Evolutionary conservation across 2,888 invertebrate species (phyloP).

Genomic region (Drosophila putrida): DNA sequence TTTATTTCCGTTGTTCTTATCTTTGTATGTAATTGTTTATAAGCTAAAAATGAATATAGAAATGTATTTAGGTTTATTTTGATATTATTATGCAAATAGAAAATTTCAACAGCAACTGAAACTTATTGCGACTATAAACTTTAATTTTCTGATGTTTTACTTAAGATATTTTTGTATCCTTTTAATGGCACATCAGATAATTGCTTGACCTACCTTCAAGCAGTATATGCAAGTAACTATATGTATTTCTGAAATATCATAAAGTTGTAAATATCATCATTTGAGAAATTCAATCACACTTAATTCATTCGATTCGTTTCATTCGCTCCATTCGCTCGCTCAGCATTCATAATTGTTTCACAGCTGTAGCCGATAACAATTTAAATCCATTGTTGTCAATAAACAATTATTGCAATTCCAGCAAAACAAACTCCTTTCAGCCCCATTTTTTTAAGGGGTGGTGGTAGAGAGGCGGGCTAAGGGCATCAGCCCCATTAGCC

Average conservation of each 20-base stretch:
- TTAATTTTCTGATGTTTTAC: not conserved
- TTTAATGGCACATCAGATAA: not conserved
- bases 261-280: conserved; percentile 11
- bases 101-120: too few relatives aligned
- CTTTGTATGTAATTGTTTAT: too few relatives aligned
- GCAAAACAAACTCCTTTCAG: conserved; percentile 44
- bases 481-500: conserved; percentile 68
- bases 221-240: not conserved
- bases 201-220: not conserved
- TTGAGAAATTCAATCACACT: conserved; percentile 51
- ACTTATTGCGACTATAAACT: too few relatives aligned
- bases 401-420: conserved; percentile 76
- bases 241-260: not conserved
- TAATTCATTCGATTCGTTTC: conserved; percentile 40
- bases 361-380: conserved; percentile 73
- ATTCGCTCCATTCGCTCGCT: conserved; percentile 26
- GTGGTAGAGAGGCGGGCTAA: not conserved
- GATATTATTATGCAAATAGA: too few relatives aligned
- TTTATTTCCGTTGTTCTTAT: too few relatives aligned
- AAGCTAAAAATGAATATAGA: too few relatives aligned
- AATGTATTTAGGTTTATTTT: too few relatives aligned
- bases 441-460: not conserved
- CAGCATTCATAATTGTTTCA: conserved; percentile 69
- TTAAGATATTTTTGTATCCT: not conserved
- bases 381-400: conserved; percentile 78